Evolutionary conservation across 2,797 vertebrate genomes (phyloP), one percentile per base, ranked within the genome.

Genomic region (Coranthus polyacanthus): DNA sequence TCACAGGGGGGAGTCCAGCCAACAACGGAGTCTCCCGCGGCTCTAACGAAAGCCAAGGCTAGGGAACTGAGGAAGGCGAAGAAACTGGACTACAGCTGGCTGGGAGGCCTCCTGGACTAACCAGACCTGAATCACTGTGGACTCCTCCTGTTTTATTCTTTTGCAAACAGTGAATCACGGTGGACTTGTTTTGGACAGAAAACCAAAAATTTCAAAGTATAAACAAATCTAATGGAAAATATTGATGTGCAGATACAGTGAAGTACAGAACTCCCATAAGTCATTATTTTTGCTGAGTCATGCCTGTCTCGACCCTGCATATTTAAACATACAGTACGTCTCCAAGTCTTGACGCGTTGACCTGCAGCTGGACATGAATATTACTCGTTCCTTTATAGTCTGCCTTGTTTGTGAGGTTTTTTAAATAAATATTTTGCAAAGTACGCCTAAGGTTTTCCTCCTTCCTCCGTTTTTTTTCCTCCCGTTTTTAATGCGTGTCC

Each of bases 1-100:
- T 20, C 62, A 1, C 26, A 29, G 26, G 29, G 24, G 26, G 2
- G 49, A 18, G 84, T 76, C 6, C 71, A 79, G 9, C 41, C 55
- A 93, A 92, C 15, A 2, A 21, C 0, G 36, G 68, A 0, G 60
- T 53, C 4, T 92, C 26, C 85, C 0, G 1, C n/a, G n/a, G n/a
- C 51, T 6, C 87, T 96, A 5, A 94, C 94, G 1, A 98, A 94
- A 89, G 84, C 89, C 10, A 90, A 96, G 78, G 85, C 90, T 45
- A 95, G 84, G 68, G 95, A 97, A 72, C 91, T 98, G 80, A 93
- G 89, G 57, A 93, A 88, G 74, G 75, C 98, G 73, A 93, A 92
- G 75, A 97, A 94, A 87, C 81, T 86, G 0, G 96, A 98, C 91
- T 95, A 94, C 63, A 95, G 95, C 84, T 99, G 98, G 97, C 41